Conservation (phyloP, 2,113 vertebrate species). For the Onychostruthus taczanowskii region DNA sequence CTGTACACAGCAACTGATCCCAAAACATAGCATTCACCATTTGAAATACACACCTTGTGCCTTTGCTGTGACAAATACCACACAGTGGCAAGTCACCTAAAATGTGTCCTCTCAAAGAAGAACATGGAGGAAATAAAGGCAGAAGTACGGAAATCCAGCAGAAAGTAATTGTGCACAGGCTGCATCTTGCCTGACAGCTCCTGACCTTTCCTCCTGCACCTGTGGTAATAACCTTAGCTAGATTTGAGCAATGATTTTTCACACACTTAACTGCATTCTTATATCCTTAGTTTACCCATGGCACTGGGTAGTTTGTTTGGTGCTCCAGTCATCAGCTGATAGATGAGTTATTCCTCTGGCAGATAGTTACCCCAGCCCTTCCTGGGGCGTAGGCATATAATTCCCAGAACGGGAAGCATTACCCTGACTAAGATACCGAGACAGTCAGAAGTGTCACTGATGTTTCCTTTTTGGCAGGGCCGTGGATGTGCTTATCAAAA, state of each 20-base stretch:
- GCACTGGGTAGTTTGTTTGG: neutral
- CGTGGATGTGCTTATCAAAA: neutral
- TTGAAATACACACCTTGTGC: neutral
- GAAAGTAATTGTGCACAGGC: fast-evolving
- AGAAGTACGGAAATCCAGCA: neutral
- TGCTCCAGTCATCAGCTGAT: neutral
- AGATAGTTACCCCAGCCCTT: neutral
- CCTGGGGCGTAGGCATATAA: neutral
- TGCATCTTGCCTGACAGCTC: neutral
- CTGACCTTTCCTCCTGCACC: neutral
- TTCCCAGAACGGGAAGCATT: neutral
- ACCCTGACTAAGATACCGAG: neutral
- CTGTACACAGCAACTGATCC: neutral
- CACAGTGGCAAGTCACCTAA: fast-evolving
- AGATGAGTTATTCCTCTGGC: neutral
- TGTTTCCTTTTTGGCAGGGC: neutral
- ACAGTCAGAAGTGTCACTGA: neutral
- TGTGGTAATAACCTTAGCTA: neutral
- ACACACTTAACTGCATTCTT: neutral
- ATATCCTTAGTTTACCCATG: neutral
- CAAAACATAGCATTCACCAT: neutral
- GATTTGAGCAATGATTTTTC: neutral
- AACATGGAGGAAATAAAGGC: neutral
- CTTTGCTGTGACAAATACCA: neutral
- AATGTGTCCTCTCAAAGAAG: neutral